phyloP scores from a whole-genome alignment of 2,888 invertebrate species.

The Carterocephalus palaemon region DNA sequence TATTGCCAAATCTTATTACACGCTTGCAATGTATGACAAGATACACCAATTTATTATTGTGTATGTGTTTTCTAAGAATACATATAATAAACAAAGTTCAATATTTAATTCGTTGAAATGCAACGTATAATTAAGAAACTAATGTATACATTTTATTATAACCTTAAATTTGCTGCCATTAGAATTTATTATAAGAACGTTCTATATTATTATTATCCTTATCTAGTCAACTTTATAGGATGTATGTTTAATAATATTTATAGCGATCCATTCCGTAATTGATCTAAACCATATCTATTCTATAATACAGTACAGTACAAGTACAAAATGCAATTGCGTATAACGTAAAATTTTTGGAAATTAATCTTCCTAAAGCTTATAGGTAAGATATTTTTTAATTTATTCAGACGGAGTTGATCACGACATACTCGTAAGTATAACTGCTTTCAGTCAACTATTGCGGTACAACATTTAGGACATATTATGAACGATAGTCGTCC shows the following conservation, averaged over 20 bases:
- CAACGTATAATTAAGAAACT: too few species aligned
- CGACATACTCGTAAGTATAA: too few species aligned
- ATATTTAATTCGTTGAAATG: slow-evolving; percentile 5
- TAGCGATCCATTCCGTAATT: slow-evolving; percentile 29
- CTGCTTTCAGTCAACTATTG: too few species aligned
- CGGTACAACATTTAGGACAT: too few species aligned
- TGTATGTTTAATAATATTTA: slow-evolving; percentile 10
- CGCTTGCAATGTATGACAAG: slow-evolving; percentile 42
- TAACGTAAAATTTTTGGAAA: too few species aligned
- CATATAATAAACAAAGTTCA: slow-evolving; percentile 46
- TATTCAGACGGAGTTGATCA: too few species aligned
- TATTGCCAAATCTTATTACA: slow-evolving; percentile 45
- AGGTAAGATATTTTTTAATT: too few species aligned
- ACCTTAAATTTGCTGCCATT: slow-evolving; percentile 39
- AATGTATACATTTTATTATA: slow-evolving; percentile 11
- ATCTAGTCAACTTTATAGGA: slow-evolving; percentile 55
- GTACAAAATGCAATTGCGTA: slow-evolving; percentile 6
- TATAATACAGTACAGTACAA: not conserved
- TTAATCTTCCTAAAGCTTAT: too few species aligned
- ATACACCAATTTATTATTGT: slow-evolving; percentile 21
- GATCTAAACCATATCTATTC: slow-evolving; percentile 1
- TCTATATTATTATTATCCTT: slow-evolving; percentile 49
- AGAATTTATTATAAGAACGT: slow-evolving; percentile 34
- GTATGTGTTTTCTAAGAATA: slow-evolving; percentile 29
- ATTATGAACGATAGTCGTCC: too few species aligned